These are phyloP conservation scores for Lasioglossum zephyrum DNA, from an alignment of 2,888 invertebrate genomes.

Conservation along the genomic window DNA sequence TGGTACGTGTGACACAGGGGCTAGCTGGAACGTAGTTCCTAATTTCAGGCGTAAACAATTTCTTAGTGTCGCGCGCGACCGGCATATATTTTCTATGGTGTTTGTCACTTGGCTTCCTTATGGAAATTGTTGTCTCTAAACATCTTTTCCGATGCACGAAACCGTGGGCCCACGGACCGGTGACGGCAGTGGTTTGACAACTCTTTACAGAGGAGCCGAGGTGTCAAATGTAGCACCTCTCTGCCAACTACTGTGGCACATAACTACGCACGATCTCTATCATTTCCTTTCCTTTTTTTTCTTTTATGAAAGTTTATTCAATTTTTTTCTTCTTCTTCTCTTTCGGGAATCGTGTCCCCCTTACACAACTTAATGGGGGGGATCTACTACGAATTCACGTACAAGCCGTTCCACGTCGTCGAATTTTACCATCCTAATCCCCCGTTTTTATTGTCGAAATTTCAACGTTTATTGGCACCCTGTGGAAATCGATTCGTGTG, in stretches of 20 bases:
- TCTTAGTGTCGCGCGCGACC: conserved; percentile 50
- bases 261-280: conserved; percentile 75
- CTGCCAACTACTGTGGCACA: conserved; percentile 81
- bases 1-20: conserved; percentile 37
- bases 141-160: conserved; percentile 42
- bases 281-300: conserved; percentile 41
- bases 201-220: conserved; percentile 70
- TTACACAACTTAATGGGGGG: conserved; percentile 10
- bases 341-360: conserved; percentile 10
- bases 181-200: conserved; percentile 75
- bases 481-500: not conserved
- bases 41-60: conserved; percentile 65
- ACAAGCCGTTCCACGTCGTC: not conserved
- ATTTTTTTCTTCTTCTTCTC: not conserved
- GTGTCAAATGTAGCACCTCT: conserved; percentile 82
- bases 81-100: conserved; percentile 45
- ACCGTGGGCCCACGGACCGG: conserved; percentile 53
- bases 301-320: conserved; percentile 57
- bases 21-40: conserved; percentile 40
- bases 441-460: not conserved
- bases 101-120: conserved; percentile 60
- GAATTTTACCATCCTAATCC: not conserved
- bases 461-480: conserved; percentile 67
- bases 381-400: conserved; percentile 16
- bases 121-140: conserved; percentile 62